Percentiles rank a stretch among this genome's conserved stretches.
Evolutionary conservation across 2,113 vertebrate species (phyloP).

Genomic region (Perca flavescens): DNA sequence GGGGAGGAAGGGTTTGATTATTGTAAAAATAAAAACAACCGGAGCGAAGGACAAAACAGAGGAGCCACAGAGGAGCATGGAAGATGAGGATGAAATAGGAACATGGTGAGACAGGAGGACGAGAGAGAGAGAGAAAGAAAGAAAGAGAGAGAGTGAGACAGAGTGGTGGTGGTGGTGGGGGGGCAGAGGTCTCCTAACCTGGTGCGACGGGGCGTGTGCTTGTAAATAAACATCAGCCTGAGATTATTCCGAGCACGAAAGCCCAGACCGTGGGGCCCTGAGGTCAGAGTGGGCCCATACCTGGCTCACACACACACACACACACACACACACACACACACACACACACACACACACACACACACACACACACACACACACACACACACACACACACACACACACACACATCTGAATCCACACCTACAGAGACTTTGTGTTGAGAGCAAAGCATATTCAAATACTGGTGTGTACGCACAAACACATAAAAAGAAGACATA

Average conservation of each 20-base stretch:
- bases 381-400: conserved; percentile 9
- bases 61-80: conserved; percentile 16
- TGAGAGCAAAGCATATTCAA: conserved; percentile 35
- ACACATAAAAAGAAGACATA: conserved; percentile 34
- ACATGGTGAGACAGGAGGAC: conserved; percentile 34
- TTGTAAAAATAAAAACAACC: neutral
- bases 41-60: neutral
- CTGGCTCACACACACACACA: conserved; percentile 57
- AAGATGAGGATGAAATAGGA: conserved; percentile 10
- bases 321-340: conserved; percentile 14
- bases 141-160: conserved; percentile 5
- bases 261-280: conserved; percentile 70
- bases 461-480: conserved; percentile 27
- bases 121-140: conserved; percentile 2
- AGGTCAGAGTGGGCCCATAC: conserved; percentile 77
- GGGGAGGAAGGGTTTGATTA: conserved; percentile 10
- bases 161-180: neutral
- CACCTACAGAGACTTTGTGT: conserved; percentile 27
- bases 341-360: conserved; percentile 25
- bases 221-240: conserved; percentile 84
- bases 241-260: conserved; percentile 80
- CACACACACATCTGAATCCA: conserved; percentile 39
- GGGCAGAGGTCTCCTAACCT: conserved; percentile 79
- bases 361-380: conserved; percentile 10
- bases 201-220: conserved; percentile 82